Evolutionary conservation across 1,140 invertebrate species (phyloP), one percentile per base, ranked within the genome.

Genomic region (Sminthurides bifidus): DNA sequence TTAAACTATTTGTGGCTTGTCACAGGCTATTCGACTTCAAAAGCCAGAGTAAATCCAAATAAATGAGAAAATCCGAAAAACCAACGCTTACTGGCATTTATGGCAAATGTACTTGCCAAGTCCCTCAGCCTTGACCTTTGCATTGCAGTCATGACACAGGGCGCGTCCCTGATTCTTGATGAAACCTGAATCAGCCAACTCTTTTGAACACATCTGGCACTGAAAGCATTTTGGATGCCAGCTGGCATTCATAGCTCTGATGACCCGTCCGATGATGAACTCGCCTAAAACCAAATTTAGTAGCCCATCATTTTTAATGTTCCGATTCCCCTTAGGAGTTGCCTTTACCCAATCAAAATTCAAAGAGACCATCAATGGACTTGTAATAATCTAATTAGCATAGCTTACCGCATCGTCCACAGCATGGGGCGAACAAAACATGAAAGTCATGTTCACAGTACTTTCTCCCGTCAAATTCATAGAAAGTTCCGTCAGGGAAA

Each of bases 401-500:
- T 44, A 49, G 73, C 77, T 77, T 78, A 89, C 87, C 86, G 71
- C 96, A 99, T 75, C 92, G 91, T 65, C 84, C 89, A 75, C 96
- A 99, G 68, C 92, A 98, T 1, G 96, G 96, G 2, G 93, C 92
- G 75, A 96, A 98, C 0, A 98, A 74, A 10, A 97, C 91, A 73
- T 98, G 93, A 68, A 99, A 99, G 71, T 99, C 96, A 73, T 94
- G 88, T 75, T 99, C 94, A 68, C 96, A 99, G 71, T 99, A 99
- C 72, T 98, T 98, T 31, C 95, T 77, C 2, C 92, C 93, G 73
- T 98, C 96, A 73, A 97, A 99, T 76, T 99, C 94, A 72, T 95
- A 99, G 70, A 97, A 99, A 37, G 95, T 85, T 48, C 94, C 94
- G 68, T 98, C 93, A 59, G 90, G 89, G 70, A 99, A 99, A 40